Conservation (phyloP, 2,797 vertebrate species). For the Hydrocynus forskahlii region DNA sequence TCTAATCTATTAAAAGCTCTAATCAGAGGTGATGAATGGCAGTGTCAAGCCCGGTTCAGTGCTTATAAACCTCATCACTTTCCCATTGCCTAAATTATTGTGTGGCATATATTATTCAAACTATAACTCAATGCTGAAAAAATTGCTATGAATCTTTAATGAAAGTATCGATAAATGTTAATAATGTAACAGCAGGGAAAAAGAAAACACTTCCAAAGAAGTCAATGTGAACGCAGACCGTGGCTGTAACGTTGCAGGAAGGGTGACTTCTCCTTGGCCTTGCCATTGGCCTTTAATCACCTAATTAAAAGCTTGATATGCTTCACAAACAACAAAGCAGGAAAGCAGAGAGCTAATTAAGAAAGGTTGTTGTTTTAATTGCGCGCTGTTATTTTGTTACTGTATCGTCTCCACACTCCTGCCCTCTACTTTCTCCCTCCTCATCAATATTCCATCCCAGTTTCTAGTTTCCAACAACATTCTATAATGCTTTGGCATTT, state of each 20-base stretch:
- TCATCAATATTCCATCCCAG: constrained; percentile 10
- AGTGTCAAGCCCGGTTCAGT: background rate
- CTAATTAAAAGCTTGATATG: constrained; percentile 25
- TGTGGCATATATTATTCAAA: constrained; percentile 40
- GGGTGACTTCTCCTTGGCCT: background rate
- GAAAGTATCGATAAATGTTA: constrained; percentile 37
- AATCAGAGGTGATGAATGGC: constrained; percentile 34
- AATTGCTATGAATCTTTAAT: constrained; percentile 46
- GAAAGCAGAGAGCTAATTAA: constrained; percentile 9
- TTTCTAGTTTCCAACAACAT: constrained; percentile 12
- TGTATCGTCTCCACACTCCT: constrained; percentile 4
- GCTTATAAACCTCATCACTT: constrained; percentile 11
- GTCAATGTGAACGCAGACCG: background rate
- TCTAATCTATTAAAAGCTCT: constrained; percentile 29
- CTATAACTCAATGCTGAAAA: constrained; percentile 14
- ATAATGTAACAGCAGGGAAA: constrained; percentile 30
- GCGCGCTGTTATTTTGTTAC: constrained; percentile 12
- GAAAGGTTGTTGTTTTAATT: constrained; percentile 14
- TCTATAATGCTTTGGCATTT: background rate
- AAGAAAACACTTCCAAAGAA: background rate
- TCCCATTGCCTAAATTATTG: background rate
- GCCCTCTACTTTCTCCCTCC: background rate
- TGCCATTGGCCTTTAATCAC: constrained; percentile 10
- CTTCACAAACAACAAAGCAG: constrained; percentile 19
- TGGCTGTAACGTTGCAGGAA: background rate